Evolutionary conservation across 2,113 vertebrate genomes (phyloP).

Genomic region (Mustela nigripes): DNA sequence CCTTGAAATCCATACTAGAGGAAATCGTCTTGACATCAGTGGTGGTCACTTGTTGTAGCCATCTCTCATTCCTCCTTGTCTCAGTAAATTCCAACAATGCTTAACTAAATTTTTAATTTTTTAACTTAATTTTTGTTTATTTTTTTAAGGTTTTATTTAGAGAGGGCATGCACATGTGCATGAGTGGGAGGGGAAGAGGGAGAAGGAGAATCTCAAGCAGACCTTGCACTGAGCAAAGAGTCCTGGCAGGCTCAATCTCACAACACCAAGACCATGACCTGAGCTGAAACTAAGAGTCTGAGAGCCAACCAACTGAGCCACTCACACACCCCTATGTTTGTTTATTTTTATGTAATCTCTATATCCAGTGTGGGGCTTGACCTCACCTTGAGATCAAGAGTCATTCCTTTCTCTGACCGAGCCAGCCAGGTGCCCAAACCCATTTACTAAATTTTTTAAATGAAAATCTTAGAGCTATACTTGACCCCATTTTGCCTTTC

Average conservation of each 20-base stretch:
- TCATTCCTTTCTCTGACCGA: neutral
- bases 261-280: neutral
- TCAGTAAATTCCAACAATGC: neutral
- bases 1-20: neutral
- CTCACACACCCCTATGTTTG: neutral
- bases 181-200: neutral
- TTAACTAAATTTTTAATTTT: neutral
- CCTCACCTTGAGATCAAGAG: neutral
- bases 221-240: neutral
- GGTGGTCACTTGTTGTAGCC: neutral
- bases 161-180: neutral
- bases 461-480: neutral
- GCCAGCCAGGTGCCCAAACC: neutral
- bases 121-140: neutral
- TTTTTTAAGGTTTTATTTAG: neutral
- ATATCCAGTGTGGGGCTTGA: neutral
- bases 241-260: neutral
- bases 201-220: neutral
- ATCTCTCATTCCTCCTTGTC: neutral
- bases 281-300: neutral
- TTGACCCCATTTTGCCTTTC: neutral
- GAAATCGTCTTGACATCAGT: neutral
- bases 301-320: neutral
- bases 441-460: neutral
- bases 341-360: neutral